Evolutionary conservation across 2,888 invertebrate species (phyloP).

Genomic region (Tryphoninae sp.): DNA sequence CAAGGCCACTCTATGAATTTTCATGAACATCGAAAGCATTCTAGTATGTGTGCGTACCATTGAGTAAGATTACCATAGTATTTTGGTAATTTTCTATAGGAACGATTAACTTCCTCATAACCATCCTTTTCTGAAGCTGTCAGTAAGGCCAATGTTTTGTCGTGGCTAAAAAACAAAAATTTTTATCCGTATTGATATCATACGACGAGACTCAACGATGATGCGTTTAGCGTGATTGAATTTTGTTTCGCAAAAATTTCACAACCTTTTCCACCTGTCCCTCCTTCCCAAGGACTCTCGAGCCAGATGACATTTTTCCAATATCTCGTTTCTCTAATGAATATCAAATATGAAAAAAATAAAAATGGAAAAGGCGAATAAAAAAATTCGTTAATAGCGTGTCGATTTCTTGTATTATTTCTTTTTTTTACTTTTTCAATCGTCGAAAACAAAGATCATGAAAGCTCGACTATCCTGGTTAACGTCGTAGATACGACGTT

Average conservation of each 20-base stretch:
- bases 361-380: not conserved
- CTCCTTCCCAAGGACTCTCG: too few species aligned
- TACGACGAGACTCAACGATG: not conserved
- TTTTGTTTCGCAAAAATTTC: too few species aligned
- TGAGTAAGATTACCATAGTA: not conserved
- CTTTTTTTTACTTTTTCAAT: not conserved
- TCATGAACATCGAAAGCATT: constrained; percentile 24
- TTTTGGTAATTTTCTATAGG: not conserved
- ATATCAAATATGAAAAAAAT: not conserved
- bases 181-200: not conserved
- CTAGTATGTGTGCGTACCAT: constrained; percentile 1
- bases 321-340: not conserved
- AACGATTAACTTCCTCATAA: not conserved
- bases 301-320: not conserved
- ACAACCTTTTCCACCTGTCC: too few species aligned
- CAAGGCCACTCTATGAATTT: constrained; percentile 18
- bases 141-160: constrained; percentile 26
- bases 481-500: not conserved
- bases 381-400: not conserved
- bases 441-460: not conserved
- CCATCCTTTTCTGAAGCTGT: constrained; percentile 20
- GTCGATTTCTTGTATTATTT: not conserved
- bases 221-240: not conserved
- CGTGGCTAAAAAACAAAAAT: constrained; percentile 10
- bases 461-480: constrained; percentile 3